phyloP scores from a whole-genome alignment of 2,888 invertebrate genomes.

The Eledone cirrhosa region DNA sequence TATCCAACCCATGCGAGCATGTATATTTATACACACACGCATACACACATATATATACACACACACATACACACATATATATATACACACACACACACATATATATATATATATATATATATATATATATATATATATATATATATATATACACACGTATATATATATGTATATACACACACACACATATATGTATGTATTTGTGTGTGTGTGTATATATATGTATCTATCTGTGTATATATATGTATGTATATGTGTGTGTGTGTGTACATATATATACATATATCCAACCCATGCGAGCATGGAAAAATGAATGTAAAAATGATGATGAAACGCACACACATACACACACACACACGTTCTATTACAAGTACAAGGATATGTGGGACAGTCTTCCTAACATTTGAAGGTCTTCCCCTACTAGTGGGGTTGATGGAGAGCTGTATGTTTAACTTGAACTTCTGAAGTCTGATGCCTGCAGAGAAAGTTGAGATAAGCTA shows the following conservation, averaged over 20 bases:
- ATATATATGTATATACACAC: background rate
- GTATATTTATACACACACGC: background rate
- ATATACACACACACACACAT: background rate
- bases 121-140: constrained; percentile 4
- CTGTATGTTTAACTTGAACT: too few species aligned
- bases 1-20: background rate
- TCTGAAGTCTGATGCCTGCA: too few species aligned
- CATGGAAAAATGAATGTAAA: too few species aligned
- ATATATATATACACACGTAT: constrained; percentile 5
- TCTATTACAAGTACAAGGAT: background rate
- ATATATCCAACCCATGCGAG: too few species aligned
- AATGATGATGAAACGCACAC: background rate
- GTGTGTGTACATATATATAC: background rate
- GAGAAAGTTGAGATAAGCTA: too few species aligned
- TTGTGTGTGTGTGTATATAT: background rate
- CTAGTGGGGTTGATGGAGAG: too few species aligned
- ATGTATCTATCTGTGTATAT: background rate
- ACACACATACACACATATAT: background rate
- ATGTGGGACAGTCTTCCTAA: background rate
- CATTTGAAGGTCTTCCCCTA: too few species aligned
- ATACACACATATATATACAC: background rate
- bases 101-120: constrained; percentile 1
- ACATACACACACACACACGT: background rate
- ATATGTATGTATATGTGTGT: background rate
- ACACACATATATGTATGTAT: background rate